Conservation (phyloP, 2,113 vertebrate species). For the Laterallus jamaicensis region DNA sequence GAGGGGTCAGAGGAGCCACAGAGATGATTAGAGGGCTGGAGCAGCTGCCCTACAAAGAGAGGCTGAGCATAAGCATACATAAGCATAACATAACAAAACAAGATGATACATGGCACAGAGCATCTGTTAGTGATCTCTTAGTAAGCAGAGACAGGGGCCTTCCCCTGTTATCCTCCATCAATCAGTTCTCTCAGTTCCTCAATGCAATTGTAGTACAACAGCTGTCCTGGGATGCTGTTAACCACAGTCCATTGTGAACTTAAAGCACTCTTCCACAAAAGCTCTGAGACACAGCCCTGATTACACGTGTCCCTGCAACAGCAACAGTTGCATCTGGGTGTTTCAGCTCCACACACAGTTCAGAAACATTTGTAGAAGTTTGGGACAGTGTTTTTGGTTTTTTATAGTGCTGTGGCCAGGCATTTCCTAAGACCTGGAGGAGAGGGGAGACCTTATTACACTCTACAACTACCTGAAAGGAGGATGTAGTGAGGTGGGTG, state of each 20-base stretch:
- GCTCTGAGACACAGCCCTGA: neutral
- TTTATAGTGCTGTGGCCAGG: neutral
- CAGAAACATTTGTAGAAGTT: neutral
- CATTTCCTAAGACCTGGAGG: neutral
- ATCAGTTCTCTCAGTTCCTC: neutral
- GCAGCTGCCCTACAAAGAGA: too few relatives aligned
- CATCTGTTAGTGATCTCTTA: neutral
- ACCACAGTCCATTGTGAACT: neutral
- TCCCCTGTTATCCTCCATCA: neutral
- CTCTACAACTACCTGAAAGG: too few relatives aligned
- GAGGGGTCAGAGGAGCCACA: too few relatives aligned
- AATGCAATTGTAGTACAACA: accelerated
- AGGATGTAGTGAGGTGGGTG: too few relatives aligned
- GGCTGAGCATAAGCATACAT: too few relatives aligned
- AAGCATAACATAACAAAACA: neutral
- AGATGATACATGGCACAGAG: neutral
- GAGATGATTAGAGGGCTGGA: too few relatives aligned
- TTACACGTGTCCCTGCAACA: accelerated
- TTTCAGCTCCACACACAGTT: neutral
- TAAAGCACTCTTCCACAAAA: neutral
- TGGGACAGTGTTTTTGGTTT: neutral
- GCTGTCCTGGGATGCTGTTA: neutral
- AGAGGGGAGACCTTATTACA: too few relatives aligned
- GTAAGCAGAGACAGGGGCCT: neutral
- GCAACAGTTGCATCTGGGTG: neutral